Percentiles rank a stretch among this genome's conserved stretches.
phyloP scores from a whole-genome alignment of 2,113 vertebrate genomes.

The Echinops telfairi region DNA sequence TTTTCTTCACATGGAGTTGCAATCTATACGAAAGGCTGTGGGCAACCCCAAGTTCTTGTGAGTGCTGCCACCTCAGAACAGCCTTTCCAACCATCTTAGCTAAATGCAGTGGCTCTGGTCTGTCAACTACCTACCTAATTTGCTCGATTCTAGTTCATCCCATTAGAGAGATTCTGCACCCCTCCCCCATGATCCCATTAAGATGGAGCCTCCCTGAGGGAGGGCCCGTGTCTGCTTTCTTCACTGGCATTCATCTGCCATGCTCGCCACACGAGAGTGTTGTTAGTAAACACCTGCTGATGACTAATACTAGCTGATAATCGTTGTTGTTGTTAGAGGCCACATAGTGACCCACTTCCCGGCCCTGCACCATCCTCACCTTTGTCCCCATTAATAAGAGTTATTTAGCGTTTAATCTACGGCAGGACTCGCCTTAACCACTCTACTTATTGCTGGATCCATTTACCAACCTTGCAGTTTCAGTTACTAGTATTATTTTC shows the following conservation, averaged over 20 bases:
- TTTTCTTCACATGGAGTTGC: too few species aligned
- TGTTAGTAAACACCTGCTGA: neutral
- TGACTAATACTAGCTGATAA: neutral
- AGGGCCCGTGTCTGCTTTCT: neutral
- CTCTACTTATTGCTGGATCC: neutral
- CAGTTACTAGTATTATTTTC: neutral
- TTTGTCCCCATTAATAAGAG: too few species aligned
- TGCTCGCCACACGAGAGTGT: neutral
- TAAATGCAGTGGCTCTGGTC: neutral
- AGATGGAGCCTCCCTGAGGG: neutral
- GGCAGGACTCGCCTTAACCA: neutral
- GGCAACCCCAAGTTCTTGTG: neutral
- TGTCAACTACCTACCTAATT: neutral
- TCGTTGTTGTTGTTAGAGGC: too few species aligned
- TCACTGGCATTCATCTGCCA: neutral
- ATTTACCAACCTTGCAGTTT: neutral
- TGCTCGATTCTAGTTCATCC: slow-evolving; percentile 10
- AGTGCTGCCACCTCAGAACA: neutral
- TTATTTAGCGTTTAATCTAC: neutral
- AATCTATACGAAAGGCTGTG: too few species aligned
- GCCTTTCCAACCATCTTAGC: neutral
- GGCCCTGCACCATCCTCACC: too few species aligned
- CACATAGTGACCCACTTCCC: too few species aligned
- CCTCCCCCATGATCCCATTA: neutral
- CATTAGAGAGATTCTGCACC: neutral